Evolutionary conservation across 1,140 invertebrate genomes (phyloP), one percentile per base, ranked within the genome.

Genomic region (Hydropsyche tenuis): DNA sequence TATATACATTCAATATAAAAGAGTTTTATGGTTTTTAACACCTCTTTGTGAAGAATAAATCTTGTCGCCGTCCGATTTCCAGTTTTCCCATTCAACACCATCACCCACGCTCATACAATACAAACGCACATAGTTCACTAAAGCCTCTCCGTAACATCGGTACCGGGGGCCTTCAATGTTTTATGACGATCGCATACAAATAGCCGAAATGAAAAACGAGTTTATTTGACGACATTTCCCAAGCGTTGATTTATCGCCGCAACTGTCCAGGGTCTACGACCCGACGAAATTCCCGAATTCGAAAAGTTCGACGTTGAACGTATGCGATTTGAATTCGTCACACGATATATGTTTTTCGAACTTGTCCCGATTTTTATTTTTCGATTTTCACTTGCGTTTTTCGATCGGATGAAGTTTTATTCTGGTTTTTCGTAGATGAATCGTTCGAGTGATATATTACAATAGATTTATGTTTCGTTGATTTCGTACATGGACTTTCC

Each of bases 171-270:
- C 56, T 60, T 23, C 22, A 60, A 60, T 60, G 56, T 60, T 60
- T 60, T 60, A 60, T 60, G 56, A 60, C 56, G 22, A 60, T 27
- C 56, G 56, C 56, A 60, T 60, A 60, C 56, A 60, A 60, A 60
- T 60, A 60, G 22, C 23, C 56, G 56, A 60, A 60, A 60, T 60
- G 56, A 60, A 60, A 60, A 60, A 60, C 56, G 56, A 23, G 56
- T 60, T 60, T 60, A 60, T 60, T 60, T 60, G 56, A 60, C 23
- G 56, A 60, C 56, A 20, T 60, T 60, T 60, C 56, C 12, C 23
- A 23, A n/a, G 56, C 3, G 30, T 37, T 60, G 56, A 60, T 60
- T 25, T 60, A 60, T 60, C 22, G 22, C 56, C 12, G 25, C 56
- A 12, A 60, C 23, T 60, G 12, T 25, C 56, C 12, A 20, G 11